Conservation (phyloP, 2,113 vertebrate genomes). For the Cheilinus undulatus region DNA sequence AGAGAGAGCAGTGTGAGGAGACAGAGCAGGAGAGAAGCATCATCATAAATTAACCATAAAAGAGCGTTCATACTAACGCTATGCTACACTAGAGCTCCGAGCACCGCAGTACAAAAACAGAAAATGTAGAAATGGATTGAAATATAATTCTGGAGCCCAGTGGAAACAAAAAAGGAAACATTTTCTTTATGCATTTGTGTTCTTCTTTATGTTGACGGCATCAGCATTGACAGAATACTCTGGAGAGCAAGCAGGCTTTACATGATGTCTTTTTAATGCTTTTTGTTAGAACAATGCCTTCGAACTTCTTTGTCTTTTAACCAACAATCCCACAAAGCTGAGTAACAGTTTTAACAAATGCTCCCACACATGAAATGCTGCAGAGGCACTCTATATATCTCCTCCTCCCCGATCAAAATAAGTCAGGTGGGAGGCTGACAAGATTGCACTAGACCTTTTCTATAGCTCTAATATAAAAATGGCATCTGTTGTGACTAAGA, state of each 20-base stretch:
- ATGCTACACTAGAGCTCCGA: constrained; percentile 18
- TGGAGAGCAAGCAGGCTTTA: too few relatives aligned
- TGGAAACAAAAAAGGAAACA: not conserved
- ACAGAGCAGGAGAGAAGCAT: constrained; percentile 44
- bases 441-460: constrained; percentile 23
- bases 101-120: constrained; percentile 3
- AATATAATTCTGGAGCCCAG: not conserved
- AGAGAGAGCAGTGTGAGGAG: constrained; percentile 35
- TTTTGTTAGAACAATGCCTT: constrained; percentile 31
- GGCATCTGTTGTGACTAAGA: not conserved
- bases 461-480: constrained; percentile 9
- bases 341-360: constrained; percentile 48
- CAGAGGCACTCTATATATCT: constrained; percentile 22
- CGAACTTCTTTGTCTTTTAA: constrained; percentile 20
- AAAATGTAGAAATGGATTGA: constrained; percentile 22
- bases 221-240: constrained; percentile 4
- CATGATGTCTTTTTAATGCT: constrained; percentile 37
- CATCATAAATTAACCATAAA: constrained; percentile 61
- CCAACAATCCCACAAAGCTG: constrained; percentile 49
- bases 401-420: constrained; percentile 37
- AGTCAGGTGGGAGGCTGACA: constrained; percentile 43
- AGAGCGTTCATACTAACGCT: constrained; percentile 36
- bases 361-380: constrained; percentile 44
- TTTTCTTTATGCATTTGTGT: not conserved
- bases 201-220: not conserved